Percentiles rank a stretch among this genome's conserved stretches.
Evolutionary conservation across 2,888 invertebrate genomes (phyloP).

Genomic region (Cephus nigrinus): DNA sequence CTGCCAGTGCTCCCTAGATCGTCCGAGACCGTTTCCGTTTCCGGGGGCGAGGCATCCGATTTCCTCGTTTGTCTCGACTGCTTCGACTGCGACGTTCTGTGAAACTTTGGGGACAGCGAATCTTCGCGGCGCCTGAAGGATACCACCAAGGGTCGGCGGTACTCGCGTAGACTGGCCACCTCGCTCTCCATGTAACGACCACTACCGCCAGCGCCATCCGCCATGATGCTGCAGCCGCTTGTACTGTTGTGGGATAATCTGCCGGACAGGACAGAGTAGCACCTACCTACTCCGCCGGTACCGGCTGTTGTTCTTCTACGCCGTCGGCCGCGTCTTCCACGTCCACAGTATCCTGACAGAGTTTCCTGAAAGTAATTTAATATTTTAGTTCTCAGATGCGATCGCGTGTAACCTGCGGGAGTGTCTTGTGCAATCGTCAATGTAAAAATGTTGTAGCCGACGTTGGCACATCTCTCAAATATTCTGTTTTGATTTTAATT

Average conservation of each 20-base stretch:
- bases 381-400: no score
- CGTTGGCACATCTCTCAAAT: no score
- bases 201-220: conserved; percentile 1
- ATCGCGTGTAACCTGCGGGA: no score
- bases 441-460: no score
- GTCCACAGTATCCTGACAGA: conserved; percentile 52
- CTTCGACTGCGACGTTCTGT: neutral
- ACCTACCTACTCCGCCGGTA: conserved; percentile 51
- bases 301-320: conserved; percentile 25
- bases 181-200: conserved; percentile 63
- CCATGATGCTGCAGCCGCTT: conserved; percentile 16
- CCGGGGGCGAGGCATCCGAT: conserved; percentile 7
- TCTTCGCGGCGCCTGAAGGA: conserved; percentile 55
- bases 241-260: conserved; percentile 50
- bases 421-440: no score
- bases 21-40: conserved; percentile 4
- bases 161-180: conserved; percentile 46
- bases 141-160: conserved; percentile 62
- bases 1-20: conserved; percentile 7
- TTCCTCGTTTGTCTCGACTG: neutral
- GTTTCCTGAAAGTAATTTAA: conserved; percentile 50
- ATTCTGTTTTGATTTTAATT: no score
- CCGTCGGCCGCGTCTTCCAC: conserved; percentile 20
- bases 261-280: conserved; percentile 60
- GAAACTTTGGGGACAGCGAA: neutral